Evolutionary conservation across 2,797 vertebrate species (phyloP), one percentile per base, ranked within the genome.

Genomic region (Lacerta viridis): DNA sequence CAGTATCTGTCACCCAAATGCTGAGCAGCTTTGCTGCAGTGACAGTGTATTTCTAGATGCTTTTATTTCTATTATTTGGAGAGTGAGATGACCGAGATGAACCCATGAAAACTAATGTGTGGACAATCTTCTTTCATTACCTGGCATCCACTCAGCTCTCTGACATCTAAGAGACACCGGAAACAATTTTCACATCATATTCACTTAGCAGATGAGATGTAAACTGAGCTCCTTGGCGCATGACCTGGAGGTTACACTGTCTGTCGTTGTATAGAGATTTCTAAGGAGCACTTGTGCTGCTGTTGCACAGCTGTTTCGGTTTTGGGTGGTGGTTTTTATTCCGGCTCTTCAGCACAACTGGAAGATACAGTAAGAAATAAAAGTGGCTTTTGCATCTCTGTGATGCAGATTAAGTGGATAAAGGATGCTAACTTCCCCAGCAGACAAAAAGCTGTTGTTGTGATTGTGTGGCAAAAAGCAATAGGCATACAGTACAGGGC

Each of bases 11-110:
- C 74, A 61, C 80, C 61, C 17, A 75, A 83, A 81, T 18, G 15
- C 82, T 90, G 59, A 81, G 39, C 74, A 90, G 89, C 50, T 59
- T 69, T 0, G 0, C 36, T 90, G 90, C 64, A 85, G 46, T 74
- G 75, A 90, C 79, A 85, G 2, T 23, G 7, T 84, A 39, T 25
- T 93, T 94, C 91, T 81, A 76, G 74, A 90, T 87, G 46, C 17
- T 88, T 95, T 94, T 92, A 85, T 93, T 95, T 95, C 84, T 94
- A 59, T 86, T 77, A 80, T 64, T 90, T 59, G 27, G 6, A 55
- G 80, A 81, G 80, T 83, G 76, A 95, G 87, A 75, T 78, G 87
- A 68, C 25, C 69, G 46, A 92, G 85, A 83, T 87, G 82, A 93
- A 75, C 50, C 61, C 59, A 82, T 86, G 84, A 92, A 94, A 95